Evolutionary conservation across 2,797 vertebrate species (phyloP).

Genomic region (Cossypha heuglini): DNA sequence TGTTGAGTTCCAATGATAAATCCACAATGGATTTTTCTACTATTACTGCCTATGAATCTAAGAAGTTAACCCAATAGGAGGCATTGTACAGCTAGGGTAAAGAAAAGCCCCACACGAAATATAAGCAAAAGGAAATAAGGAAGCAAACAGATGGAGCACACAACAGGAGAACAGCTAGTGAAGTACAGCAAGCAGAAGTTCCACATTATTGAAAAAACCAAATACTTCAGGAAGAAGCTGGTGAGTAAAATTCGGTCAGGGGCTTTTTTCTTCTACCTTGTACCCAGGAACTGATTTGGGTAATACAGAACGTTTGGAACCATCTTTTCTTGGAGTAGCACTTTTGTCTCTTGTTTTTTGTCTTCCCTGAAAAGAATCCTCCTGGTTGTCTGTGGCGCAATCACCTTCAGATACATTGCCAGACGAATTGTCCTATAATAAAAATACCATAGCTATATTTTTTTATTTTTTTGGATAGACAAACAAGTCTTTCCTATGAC

Average conservation of each 20-base stretch:
- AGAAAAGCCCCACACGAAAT: constrained; percentile 62
- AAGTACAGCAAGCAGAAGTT: constrained; percentile 67
- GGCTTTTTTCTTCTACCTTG: constrained; percentile 99
- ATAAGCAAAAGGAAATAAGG: constrained; percentile 61
- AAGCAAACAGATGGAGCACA: constrained; percentile 64
- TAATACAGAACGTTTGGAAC: constrained; percentile 86
- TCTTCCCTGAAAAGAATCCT: constrained; percentile 86
- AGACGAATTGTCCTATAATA: constrained; percentile 91
- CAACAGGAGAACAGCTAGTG: constrained; percentile 62
- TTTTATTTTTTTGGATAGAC: constrained; percentile 23
- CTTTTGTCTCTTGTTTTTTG: constrained; percentile 87
- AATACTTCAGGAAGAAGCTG: constrained; percentile 71
- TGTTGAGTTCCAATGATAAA: neutral
- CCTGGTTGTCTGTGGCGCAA: constrained; percentile 84
- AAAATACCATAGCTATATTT: constrained; percentile 59
- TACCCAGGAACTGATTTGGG: constrained; percentile 95
- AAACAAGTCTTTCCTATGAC: neutral
- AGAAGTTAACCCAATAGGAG: constrained; percentile 51
- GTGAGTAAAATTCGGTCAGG: constrained; percentile 88
- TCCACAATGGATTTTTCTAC: neutral
- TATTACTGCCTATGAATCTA: constrained; percentile 36
- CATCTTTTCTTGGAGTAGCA: constrained; percentile 87
- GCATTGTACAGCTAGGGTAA: constrained; percentile 59
- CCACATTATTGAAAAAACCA: constrained; percentile 48
- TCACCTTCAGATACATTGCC: constrained; percentile 94